A percentile compares a stretch with the other conserved stretches of the same genome.
phyloP scores from a whole-genome alignment of 2,797 vertebrate genomes.

The Micromesistius poutassou region DNA sequence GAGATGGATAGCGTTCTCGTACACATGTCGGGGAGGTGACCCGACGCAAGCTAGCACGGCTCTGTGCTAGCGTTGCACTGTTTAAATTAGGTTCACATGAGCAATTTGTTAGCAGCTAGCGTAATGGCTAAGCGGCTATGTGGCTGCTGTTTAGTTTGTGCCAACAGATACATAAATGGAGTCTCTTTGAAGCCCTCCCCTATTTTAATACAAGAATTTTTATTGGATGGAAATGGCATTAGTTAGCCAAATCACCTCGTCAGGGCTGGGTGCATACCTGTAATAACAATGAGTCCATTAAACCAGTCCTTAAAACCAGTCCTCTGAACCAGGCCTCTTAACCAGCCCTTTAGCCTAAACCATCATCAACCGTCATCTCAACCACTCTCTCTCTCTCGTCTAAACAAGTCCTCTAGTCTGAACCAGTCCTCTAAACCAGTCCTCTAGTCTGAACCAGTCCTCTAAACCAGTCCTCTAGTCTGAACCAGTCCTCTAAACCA shows the following conservation, averaged over 20 bases:
- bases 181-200: constrained; percentile 52
- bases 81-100: constrained; percentile 70
- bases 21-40: constrained; percentile 52
- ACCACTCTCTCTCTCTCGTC: too few species aligned
- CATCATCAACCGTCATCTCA: too few species aligned
- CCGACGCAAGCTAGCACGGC: constrained; percentile 42
- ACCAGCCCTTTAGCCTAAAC: neutral
- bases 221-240: constrained; percentile 45
- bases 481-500: neutral
- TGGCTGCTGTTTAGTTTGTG: constrained; percentile 64
- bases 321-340: neutral
- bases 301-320: neutral
- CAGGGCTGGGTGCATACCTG: constrained; percentile 2
- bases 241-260: constrained; percentile 43
- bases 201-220: constrained; percentile 43
- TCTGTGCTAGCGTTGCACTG: constrained; percentile 40
- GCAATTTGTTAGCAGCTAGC: constrained; percentile 74
- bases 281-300: neutral
- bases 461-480: neutral
- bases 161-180: constrained; percentile 61
- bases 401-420: too few species aligned
- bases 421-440: neutral
- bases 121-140: constrained; percentile 53
- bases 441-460: neutral
- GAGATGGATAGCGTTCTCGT: constrained; percentile 39